Conservation (phyloP, 37 sponge, comb jelly and placozoan genomes). For the Hormiphora californensis region DNA sequence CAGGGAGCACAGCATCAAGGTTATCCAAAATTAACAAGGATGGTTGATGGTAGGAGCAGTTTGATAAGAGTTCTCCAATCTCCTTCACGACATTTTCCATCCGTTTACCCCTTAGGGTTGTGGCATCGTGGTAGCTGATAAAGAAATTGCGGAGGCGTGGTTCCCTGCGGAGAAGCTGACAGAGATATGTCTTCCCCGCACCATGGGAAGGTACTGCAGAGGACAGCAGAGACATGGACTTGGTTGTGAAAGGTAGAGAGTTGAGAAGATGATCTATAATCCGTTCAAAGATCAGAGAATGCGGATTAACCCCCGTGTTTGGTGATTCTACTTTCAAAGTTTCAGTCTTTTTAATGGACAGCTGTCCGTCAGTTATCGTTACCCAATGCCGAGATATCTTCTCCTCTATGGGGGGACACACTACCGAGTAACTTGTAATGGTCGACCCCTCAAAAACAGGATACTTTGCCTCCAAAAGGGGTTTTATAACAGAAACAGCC, state of each 20-base stretch:
- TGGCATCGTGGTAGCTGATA: neutral
- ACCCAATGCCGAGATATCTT: no score
- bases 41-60: neutral
- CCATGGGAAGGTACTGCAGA: neutral
- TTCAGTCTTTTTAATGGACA: no score
- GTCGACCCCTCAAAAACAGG: no score
- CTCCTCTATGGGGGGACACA: no score
- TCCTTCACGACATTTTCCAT: conserved; percentile 25
- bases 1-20: conserved; percentile 18
- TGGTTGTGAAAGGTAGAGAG: neutral
- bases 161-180: neutral
- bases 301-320: no score
- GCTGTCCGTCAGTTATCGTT: no score
- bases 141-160: neutral
- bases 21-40: conserved; percentile 1
- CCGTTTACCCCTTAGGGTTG: conserved; percentile 11
- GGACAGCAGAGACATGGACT: neutral
- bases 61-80: neutral
- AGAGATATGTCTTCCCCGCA: conserved; percentile 1
- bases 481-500: no score
- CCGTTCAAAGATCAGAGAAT: neutral
- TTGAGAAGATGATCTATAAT: neutral
- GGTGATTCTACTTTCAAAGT: no score
- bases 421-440: no score
- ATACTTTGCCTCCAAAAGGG: no score